phyloP scores from a whole-genome alignment of 2,113 vertebrate species.

The Mesoclemmys tuberculata region DNA sequence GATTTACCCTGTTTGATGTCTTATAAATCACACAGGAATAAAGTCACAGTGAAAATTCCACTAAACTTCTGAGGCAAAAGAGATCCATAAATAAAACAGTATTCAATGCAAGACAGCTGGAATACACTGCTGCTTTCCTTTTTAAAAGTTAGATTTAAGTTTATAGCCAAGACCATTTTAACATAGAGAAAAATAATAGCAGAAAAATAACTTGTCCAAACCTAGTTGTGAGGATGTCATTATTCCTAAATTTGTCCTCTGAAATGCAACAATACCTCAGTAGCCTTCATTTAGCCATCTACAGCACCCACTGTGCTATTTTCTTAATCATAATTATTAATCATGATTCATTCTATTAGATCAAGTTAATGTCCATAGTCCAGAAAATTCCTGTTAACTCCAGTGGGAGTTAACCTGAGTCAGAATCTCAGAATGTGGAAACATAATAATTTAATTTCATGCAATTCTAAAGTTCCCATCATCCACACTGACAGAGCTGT shows the following conservation, averaged over 20 bases:
- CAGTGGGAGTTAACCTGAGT: neutral
- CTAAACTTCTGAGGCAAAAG: slow-evolving; percentile 69
- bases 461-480: neutral
- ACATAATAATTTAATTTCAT: neutral
- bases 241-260: neutral
- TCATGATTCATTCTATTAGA: neutral
- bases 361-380: neutral
- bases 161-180: slow-evolving; percentile 44
- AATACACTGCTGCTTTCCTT: slow-evolving; percentile 56
- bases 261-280: slow-evolving; percentile 7
- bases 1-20: slow-evolving; percentile 75
- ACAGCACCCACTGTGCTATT: neutral
- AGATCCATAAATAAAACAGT: slow-evolving; percentile 69
- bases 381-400: neutral
- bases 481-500: neutral
- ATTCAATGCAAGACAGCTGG: slow-evolving; percentile 16
- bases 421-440: neutral
- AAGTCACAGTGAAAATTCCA: slow-evolving; percentile 74
- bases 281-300: neutral
- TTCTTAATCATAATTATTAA: neutral
- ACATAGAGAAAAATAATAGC: slow-evolving; percentile 38
- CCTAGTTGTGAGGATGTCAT: neutral
- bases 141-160: slow-evolving; percentile 41
- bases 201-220: slow-evolving; percentile 10
- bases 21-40: slow-evolving; percentile 76